Percentiles rank a stretch among this genome's conserved stretches.
Conservation (phyloP, 92 coral and sea anemone species). For the Porites divaricata region DNA sequence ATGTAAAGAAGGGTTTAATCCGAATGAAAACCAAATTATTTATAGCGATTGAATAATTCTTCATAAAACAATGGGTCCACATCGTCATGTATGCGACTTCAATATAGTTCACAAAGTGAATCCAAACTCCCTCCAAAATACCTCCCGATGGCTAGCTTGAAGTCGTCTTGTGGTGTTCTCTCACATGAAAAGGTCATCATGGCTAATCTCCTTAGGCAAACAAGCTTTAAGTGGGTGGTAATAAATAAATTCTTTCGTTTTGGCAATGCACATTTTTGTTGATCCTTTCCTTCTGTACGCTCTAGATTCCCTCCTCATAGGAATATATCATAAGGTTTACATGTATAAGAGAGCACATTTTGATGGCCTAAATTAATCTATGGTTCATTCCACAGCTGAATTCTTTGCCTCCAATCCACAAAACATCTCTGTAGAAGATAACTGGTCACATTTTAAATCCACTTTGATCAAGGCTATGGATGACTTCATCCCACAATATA, state of each 20-base stretch:
- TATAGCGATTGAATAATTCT: too few relatives aligned
- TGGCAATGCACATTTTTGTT: conserved; percentile 17
- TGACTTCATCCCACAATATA: conserved; percentile 36
- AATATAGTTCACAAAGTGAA: background rate
- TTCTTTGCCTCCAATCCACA: conserved; percentile 49
- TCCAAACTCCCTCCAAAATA: conserved; percentile 12
- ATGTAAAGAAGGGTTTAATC: background rate
- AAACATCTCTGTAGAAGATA: conserved; percentile 38
- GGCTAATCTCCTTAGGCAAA: conserved; percentile 3
- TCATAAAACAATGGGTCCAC: too few relatives aligned
- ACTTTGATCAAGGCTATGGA: conserved; percentile 24
- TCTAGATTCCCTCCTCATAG: conserved; percentile 1
- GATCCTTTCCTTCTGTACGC: background rate
- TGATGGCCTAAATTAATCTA: conserved; percentile 31
- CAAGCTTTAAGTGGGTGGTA: conserved; percentile 14
- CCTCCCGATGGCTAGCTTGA: background rate
- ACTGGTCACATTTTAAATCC: conserved; percentile 9
- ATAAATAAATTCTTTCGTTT: background rate
- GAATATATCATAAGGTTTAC: conserved; percentile 35
- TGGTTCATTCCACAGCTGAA: conserved; percentile 19
- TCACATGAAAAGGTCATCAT: conserved; percentile 7
- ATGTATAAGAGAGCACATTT: conserved; percentile 48
- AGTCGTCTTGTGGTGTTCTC: background rate
- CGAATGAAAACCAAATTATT: too few relatives aligned
- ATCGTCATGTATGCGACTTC: too few relatives aligned